Evolutionary conservation across 92 coral and sea anemone species (phyloP).

Genomic region (Porites divaricata): DNA sequence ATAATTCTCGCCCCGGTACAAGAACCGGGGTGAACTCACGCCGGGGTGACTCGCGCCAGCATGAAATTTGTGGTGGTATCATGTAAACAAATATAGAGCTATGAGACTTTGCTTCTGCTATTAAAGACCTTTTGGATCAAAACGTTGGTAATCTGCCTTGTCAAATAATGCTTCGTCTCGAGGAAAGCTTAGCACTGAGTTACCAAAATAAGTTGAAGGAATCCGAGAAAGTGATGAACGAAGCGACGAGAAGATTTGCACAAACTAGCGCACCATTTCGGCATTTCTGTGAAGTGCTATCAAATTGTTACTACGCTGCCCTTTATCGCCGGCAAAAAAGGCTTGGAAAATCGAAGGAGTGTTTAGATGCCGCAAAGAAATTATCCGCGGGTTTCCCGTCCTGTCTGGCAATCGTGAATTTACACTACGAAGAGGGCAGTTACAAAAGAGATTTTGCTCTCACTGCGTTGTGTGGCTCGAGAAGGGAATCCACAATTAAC

Average conservation of each 20-base stretch:
- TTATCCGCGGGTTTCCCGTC: background rate
- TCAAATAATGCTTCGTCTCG: background rate
- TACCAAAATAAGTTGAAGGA: slow-evolving; percentile 1
- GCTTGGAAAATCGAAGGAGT: background rate
- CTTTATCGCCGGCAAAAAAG: background rate
- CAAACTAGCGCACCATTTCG: slow-evolving; percentile 5
- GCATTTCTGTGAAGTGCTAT: background rate
- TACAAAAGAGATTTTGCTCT: background rate
- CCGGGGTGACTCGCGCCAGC: no score
- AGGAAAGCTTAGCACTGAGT: background rate
- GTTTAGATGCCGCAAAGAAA: background rate
- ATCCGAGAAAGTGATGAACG: background rate
- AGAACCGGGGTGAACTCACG: no score
- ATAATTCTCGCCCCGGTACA: no score
- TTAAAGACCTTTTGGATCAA: background rate
- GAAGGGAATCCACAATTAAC: background rate
- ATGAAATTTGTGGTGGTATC: no score
- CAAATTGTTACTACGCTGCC: background rate
- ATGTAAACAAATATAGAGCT: no score
- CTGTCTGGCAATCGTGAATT: background rate
- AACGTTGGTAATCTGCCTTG: background rate
- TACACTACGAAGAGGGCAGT: slow-evolving; percentile 9
- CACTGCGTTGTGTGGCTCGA: background rate
- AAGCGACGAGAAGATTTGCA: background rate
- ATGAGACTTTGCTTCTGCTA: background rate